phyloP scores from a whole-genome alignment of 2,797 vertebrate species.

The Argentina silus region DNA sequence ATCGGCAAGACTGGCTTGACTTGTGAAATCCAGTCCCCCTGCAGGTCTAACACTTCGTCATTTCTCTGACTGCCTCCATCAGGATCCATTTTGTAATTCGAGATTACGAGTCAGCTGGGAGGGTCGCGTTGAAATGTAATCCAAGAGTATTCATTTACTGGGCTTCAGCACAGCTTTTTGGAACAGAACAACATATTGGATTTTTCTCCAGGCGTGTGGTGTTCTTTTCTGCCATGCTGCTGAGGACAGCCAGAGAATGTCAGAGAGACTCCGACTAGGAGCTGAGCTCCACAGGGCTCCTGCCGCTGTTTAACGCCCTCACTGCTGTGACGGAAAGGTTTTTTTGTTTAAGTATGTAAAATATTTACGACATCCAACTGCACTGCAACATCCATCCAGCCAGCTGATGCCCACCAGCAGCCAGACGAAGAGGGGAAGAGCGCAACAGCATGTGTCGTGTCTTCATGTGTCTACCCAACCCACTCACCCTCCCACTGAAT shows the following conservation, averaged over 20 bases:
- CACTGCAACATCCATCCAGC: conserved; percentile 7
- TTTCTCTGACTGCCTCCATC: conserved; percentile 23
- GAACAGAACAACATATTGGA: conserved; percentile 53
- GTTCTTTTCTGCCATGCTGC: conserved; percentile 48
- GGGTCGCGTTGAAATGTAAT: conserved; percentile 55
- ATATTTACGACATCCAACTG: conserved; percentile 20
- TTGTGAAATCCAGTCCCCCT: not conserved
- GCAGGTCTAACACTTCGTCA: conserved; percentile 17
- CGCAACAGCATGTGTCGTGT: not conserved
- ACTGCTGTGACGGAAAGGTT: not conserved
- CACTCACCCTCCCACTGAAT: not conserved
- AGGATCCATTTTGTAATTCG: conserved; percentile 52
- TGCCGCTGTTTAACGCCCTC: conserved; percentile 14
- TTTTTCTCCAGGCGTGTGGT: conserved; percentile 55
- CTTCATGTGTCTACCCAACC: not conserved
- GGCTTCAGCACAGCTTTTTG: conserved; percentile 42
- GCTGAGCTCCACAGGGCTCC: conserved; percentile 8
- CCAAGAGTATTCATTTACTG: conserved; percentile 47
- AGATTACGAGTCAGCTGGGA: conserved; percentile 60
- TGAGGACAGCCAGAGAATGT: conserved; percentile 25
- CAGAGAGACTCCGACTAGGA: not conserved
- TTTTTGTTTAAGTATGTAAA: no score
- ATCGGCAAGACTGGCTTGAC: not conserved
- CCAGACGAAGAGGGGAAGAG: not conserved
- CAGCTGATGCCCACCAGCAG: conserved; percentile 13